These are phyloP conservation scores for Margarornis squamiger DNA, from an alignment of 2,797 vertebrate species.

Conservation along the genomic window DNA sequence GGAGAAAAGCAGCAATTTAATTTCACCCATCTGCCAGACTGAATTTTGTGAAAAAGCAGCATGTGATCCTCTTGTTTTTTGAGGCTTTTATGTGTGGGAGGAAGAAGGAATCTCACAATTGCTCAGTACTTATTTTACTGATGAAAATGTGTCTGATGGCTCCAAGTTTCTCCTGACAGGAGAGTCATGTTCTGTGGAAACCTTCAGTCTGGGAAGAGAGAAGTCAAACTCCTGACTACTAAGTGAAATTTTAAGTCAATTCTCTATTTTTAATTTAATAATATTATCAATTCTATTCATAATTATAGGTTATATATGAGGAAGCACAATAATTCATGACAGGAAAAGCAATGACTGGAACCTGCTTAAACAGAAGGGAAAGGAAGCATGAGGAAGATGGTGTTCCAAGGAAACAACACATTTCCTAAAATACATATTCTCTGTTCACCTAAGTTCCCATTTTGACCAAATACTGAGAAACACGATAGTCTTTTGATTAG, in stretches of 20 bases:
- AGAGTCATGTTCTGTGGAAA: background rate
- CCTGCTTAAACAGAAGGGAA: slow-evolving; percentile 13
- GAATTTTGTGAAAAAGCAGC: background rate
- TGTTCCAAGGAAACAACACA: background rate
- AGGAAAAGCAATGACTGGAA: background rate
- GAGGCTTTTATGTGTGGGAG: background rate
- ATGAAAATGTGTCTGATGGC: background rate
- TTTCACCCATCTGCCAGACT: background rate
- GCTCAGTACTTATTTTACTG: background rate
- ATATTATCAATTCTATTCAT: background rate
- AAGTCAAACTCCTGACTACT: background rate
- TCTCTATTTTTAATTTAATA: background rate
- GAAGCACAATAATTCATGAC: background rate
- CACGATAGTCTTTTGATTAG: accelerated
- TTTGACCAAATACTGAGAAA: background rate
- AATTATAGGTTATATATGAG: background rate
- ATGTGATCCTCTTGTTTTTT: background rate
- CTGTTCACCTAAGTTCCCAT: background rate
- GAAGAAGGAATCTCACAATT: background rate
- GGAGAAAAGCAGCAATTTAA: background rate
- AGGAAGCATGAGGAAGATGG: background rate
- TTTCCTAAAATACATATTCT: background rate
- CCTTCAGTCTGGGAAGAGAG: background rate
- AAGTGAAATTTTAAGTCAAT: background rate
- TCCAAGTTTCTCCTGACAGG: background rate